These are phyloP conservation scores for Polypterus bichir DNA, from an alignment of 2,113 vertebrate genomes.

Conservation along the genomic window DNA sequence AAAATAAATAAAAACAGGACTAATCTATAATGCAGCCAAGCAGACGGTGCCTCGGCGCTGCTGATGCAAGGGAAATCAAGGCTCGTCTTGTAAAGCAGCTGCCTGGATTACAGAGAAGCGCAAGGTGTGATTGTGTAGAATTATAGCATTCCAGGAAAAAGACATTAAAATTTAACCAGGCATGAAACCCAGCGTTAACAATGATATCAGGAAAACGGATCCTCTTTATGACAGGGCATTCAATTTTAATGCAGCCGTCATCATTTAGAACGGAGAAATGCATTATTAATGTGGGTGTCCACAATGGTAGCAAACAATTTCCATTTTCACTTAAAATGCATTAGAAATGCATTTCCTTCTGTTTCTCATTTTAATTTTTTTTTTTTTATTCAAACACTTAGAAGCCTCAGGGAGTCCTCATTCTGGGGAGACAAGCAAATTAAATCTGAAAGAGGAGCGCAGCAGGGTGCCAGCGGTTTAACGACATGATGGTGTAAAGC, in stretches of 20 bases:
- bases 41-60: too few relatives aligned
- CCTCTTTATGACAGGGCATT: conserved; percentile 4
- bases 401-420: too few relatives aligned
- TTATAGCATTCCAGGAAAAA: background rate
- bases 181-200: conserved; percentile 1
- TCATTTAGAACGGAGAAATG: background rate
- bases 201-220: conserved; percentile 4
- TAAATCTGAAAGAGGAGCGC: too few relatives aligned
- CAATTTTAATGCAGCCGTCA: background rate
- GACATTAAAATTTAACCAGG: background rate
- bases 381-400: too few relatives aligned
- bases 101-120: background rate
- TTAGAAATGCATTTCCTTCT: background rate
- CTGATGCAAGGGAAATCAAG: too few relatives aligned
- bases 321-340: conserved; percentile 1
- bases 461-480: too few relatives aligned
- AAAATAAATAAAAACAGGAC: too few relatives aligned
- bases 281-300: conserved; percentile 1
- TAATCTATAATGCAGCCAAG: too few relatives aligned
- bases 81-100: too few relatives aligned
- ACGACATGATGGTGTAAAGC: too few relatives aligned
- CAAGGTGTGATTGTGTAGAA: background rate
- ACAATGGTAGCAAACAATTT: conserved; percentile 2
- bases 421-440: too few relatives aligned
- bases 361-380: too few relatives aligned